Percentiles rank a stretch among this genome's conserved stretches.
Conservation (phyloP, 2,797 vertebrate species). For the Orientallactaga sibirica region DNA sequence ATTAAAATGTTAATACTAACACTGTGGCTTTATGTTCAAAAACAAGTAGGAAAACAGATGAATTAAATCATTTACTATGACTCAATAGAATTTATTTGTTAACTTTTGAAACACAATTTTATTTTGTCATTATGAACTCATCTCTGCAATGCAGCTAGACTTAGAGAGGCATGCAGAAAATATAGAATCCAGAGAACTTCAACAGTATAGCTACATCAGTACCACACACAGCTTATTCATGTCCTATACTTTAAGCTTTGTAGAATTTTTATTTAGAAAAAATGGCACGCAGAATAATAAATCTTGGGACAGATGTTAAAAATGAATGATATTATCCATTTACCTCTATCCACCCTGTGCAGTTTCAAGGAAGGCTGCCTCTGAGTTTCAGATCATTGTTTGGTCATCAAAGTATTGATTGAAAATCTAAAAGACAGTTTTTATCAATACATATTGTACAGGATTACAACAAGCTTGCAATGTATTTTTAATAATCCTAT, state of each 20-base stretch:
- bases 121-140: not conserved
- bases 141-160: not conserved
- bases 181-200: not conserved
- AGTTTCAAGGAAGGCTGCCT: slow-evolving; percentile 30
- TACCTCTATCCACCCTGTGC: not conserved
- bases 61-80: not conserved
- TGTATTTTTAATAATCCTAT: slow-evolving; percentile 53
- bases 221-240: not conserved
- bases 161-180: not conserved
- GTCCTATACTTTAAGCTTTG: not conserved
- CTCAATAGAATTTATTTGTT: not conserved
- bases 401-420: slow-evolving; percentile 26
- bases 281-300: not conserved
- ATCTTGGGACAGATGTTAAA: slow-evolving; percentile 9
- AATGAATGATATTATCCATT: not conserved
- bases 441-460: not conserved
- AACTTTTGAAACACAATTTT: not conserved
- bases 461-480: not conserved
- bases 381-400: slow-evolving; percentile 6
- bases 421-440: not conserved
- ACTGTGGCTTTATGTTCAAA: slow-evolving; percentile 16
- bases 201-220: not conserved
- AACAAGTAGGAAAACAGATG: not conserved
- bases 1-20: not conserved
- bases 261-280: not conserved